Evolutionary conservation across 2,888 invertebrate species (phyloP).

Genomic region (Creontiades dilutus): DNA sequence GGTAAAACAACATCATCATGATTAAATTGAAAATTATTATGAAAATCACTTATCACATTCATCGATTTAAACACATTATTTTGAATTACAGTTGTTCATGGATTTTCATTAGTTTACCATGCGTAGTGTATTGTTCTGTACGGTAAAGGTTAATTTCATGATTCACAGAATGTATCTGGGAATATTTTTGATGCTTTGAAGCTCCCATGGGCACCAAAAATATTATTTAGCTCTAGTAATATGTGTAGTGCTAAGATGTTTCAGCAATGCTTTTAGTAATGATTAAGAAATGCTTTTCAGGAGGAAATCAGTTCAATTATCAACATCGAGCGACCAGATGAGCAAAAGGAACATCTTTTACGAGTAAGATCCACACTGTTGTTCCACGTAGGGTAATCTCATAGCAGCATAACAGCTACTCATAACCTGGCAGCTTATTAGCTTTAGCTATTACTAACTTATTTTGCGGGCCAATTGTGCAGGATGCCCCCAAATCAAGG

Average conservation of each 20-base stretch:
- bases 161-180: too few species aligned
- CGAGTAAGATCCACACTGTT: background rate
- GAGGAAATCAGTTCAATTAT: background rate
- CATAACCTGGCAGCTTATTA: background rate
- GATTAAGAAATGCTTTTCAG: background rate
- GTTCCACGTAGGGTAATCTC: background rate
- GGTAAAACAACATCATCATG: background rate
- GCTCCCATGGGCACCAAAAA: too few species aligned
- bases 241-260: background rate
- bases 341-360: constrained; percentile 9
- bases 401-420: background rate
- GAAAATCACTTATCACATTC: background rate
- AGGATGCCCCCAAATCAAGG: too few species aligned
- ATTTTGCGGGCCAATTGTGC: too few species aligned
- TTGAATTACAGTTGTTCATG: background rate
- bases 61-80: background rate
- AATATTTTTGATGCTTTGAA: too few species aligned
- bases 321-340: background rate
- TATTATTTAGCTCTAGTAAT: too few species aligned
- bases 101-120: too few species aligned
- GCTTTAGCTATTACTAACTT: background rate
- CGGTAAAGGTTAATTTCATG: too few species aligned
- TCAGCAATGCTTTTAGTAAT: background rate
- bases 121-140: too few species aligned
- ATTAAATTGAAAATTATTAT: background rate